These are phyloP conservation scores for Epizoanthus ramosus DNA, from an alignment of 92 coral and sea anemone species.

Conservation along the genomic window DNA sequence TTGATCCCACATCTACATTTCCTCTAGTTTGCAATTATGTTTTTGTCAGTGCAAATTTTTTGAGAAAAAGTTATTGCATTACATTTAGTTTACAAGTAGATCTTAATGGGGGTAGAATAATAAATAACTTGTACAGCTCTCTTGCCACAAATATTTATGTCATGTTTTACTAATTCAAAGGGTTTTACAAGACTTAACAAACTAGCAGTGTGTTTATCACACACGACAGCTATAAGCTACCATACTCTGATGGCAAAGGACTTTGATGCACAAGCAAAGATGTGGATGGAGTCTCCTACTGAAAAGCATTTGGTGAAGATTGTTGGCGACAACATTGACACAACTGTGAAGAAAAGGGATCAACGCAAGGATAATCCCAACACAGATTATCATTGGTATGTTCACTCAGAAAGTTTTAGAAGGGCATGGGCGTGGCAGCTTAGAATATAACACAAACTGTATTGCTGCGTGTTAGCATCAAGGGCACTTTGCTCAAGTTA, in stretches of 20 bases:
- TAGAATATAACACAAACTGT: too few species aligned
- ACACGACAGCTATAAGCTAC: constrained; percentile 14
- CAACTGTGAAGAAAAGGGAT: constrained; percentile 35
- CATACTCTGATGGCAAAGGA: constrained; percentile 27
- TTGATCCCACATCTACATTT: too few species aligned
- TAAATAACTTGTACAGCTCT: background rate
- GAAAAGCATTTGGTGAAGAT: constrained; percentile 48
- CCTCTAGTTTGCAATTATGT: too few species aligned
- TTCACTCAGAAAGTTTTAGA: too few species aligned
- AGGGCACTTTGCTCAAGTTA: too few species aligned
- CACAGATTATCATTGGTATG: constrained; percentile 37
- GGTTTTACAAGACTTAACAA: constrained; percentile 49
- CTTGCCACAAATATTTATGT: background rate
- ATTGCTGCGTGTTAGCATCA: too few species aligned
- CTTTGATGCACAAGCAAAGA: constrained; percentile 55
- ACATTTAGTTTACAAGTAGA: background rate
- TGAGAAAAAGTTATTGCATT: constrained; percentile 3
- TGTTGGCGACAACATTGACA: constrained; percentile 46
- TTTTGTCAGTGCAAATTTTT: background rate
- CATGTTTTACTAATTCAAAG: constrained; percentile 10
- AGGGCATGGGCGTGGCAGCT: too few species aligned
- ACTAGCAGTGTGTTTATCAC: constrained; percentile 19
- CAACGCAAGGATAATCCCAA: constrained; percentile 31
- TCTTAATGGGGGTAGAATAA: background rate
- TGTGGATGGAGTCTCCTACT: constrained; percentile 34